A percentile compares a stretch with the other conserved stretches of the same genome.
Conservation (phyloP, 2,888 invertebrate genomes). For the Rhagonycha fulva region DNA sequence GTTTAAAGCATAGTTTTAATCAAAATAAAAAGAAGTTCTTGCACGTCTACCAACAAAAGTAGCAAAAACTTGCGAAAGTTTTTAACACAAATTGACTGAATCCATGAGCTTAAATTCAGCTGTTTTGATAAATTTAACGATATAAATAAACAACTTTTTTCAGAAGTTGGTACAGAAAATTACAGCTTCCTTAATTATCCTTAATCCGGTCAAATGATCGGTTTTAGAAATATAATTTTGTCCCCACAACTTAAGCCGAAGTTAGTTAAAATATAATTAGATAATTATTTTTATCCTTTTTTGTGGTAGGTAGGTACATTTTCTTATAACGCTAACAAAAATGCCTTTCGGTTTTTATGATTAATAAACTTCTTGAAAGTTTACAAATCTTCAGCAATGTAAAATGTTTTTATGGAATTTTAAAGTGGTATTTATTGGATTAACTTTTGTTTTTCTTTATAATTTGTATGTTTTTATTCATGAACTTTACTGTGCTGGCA, state of each 20-base stretch:
- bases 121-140: neutral
- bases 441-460: neutral
- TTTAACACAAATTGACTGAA: neutral
- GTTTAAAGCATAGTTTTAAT: neutral
- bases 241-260: neutral
- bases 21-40: neutral
- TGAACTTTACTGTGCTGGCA: neutral
- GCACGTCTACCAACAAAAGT: neutral
- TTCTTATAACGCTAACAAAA: neutral
- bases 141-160: neutral
- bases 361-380: neutral
- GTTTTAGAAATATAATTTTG: neutral
- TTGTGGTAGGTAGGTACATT: no score
- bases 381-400: neutral
- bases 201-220: neutral
- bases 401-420: neutral
- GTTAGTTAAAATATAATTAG: neutral
- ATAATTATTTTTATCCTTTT: neutral
- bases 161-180: neutral
- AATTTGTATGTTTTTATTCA: conserved; percentile 1
- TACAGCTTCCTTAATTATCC: neutral
- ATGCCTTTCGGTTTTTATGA: neutral
- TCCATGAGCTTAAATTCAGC: neutral
- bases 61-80: neutral
- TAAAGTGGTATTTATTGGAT: neutral